A percentile compares a stretch with the other conserved stretches of the same genome.
Evolutionary conservation across 2,113 vertebrate genomes (phyloP).

Genomic region (Cheilinus undulatus): DNA sequence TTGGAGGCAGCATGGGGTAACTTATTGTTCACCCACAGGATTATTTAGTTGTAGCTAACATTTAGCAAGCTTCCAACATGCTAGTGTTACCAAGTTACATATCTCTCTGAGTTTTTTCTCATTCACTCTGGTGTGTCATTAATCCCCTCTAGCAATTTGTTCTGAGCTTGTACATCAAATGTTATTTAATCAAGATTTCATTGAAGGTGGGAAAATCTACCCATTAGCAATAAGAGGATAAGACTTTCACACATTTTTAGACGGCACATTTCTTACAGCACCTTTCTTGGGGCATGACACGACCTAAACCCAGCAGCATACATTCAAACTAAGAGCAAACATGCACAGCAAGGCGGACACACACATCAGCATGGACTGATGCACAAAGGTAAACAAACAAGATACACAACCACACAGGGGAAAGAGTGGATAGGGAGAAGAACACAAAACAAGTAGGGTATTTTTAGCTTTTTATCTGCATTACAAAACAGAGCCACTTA

Average conservation of each 20-base stretch:
- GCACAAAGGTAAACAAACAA: conserved; percentile 56
- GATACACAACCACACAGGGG: conserved; percentile 24
- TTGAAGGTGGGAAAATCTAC: background rate
- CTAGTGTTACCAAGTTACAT: background rate
- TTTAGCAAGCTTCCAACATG: background rate
- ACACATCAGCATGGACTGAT: conserved; percentile 25
- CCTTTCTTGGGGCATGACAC: background rate
- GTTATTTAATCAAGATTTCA: background rate
- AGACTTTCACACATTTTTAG: background rate
- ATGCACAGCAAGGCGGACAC: conserved; percentile 9
- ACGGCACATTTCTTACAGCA: background rate
- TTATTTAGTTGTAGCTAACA: no score
- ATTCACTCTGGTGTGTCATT: background rate
- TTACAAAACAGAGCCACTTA: no score
- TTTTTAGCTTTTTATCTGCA: no score
- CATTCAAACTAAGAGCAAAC: conserved; percentile 11
- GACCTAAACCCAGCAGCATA: conserved; percentile 9
- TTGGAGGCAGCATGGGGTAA: no score
- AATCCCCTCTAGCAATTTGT: no score
- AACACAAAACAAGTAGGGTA: no score
- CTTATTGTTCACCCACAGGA: no score
- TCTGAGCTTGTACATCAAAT: background rate
- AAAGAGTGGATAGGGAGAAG: background rate
- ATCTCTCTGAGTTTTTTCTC: background rate
- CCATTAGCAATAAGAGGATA: background rate